These are phyloP conservation scores for Megathymus violae DNA, from an alignment of 1,140 invertebrate species.

Conservation along the genomic window DNA sequence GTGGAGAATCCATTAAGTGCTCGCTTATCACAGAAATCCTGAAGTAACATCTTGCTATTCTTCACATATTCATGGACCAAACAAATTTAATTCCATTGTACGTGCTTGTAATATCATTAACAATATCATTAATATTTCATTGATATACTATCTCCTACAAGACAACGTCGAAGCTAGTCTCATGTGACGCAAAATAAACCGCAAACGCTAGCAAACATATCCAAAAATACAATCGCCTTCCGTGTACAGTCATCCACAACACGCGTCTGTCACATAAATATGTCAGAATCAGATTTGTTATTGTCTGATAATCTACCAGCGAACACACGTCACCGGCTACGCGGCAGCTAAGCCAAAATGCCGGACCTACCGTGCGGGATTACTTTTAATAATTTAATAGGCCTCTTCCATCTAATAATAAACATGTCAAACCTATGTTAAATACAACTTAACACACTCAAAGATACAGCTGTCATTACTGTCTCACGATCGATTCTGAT, in stretches of 20 bases:
- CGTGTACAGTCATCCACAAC: conserved; percentile 33
- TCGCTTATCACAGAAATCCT: no score
- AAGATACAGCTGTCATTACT: conserved; percentile 24
- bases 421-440: conserved; percentile 76
- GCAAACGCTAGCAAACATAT: conserved; percentile 26
- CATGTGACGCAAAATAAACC: neutral
- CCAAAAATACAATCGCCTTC: conserved; percentile 27
- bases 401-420: conserved; percentile 76
- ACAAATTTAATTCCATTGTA: no score
- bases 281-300: conserved; percentile 62
- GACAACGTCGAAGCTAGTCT: conserved; percentile 7
- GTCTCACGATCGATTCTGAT: conserved; percentile 25
- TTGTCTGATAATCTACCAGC: conserved; percentile 59
- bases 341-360: conserved; percentile 70
- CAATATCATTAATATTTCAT: no score
- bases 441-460: conserved; percentile 60
- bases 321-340: conserved; percentile 52
- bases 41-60: no score
- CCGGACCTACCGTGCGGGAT: conserved; percentile 64
- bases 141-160: neutral
- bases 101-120: no score
- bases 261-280: conserved; percentile 60
- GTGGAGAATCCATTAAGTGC: no score
- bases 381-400: conserved; percentile 80
- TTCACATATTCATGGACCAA: no score